phyloP scores from a whole-genome alignment of 2,113 vertebrate species.

The Diadophis punctatus region DNA sequence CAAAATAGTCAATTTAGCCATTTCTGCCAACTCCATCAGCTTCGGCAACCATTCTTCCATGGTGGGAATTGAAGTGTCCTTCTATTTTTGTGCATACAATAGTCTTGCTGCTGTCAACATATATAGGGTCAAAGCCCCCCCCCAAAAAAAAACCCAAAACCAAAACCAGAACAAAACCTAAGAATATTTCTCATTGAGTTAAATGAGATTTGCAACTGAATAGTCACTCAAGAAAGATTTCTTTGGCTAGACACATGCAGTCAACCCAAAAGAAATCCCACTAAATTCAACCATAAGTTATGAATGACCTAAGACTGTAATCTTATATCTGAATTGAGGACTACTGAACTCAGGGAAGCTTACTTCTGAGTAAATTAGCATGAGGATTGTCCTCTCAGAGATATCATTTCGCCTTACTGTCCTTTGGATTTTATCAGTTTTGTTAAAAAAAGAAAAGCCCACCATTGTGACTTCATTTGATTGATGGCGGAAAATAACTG shows the following conservation, averaged over 20 bases:
- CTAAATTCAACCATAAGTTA: not conserved
- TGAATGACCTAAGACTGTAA: not conserved
- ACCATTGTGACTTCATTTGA: not conserved
- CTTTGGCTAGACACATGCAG: not conserved
- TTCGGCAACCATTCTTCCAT: too few relatives aligned
- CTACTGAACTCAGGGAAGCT: not conserved
- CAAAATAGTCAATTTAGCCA: too few relatives aligned
- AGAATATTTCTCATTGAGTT: not conserved
- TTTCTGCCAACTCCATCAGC: too few relatives aligned
- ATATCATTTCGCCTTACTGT: not conserved
- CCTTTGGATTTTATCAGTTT: not conserved
- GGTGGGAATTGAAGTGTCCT: too few relatives aligned
- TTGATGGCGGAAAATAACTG: not conserved
- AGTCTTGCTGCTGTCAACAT: too few relatives aligned
- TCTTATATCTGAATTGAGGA: not conserved
- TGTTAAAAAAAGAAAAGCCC: too few relatives aligned
- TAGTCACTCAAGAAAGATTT: not conserved
- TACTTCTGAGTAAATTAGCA: not conserved
- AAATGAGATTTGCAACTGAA: not conserved
- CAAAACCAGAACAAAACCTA: not conserved
- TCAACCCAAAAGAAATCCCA: not conserved
- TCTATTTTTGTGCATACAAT: too few relatives aligned
- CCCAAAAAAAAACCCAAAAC: too few relatives aligned
- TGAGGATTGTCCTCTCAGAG: not conserved
- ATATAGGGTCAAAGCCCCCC: too few relatives aligned